Conservation (phyloP, 2,797 vertebrate genomes). For the Gallinago solitaria region DNA sequence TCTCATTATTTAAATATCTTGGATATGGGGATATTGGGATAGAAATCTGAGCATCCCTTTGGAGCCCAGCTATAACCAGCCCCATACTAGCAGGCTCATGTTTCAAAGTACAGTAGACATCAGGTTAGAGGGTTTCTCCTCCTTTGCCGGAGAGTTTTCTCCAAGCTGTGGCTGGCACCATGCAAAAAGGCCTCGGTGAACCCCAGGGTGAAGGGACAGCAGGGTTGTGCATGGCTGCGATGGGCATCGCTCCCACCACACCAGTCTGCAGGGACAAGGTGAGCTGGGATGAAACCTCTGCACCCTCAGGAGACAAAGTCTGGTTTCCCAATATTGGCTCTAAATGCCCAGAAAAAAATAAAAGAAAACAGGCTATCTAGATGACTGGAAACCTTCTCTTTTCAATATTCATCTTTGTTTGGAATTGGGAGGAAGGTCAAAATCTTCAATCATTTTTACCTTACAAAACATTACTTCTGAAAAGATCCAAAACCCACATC, state of each 20-base stretch:
- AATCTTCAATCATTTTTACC: background rate
- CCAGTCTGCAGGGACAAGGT: background rate
- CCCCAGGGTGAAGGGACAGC: background rate
- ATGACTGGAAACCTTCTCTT: background rate
- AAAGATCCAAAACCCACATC: background rate
- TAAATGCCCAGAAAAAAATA: background rate
- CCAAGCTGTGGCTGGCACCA: background rate
- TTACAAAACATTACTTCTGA: background rate
- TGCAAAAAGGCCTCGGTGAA: background rate
- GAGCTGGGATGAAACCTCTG: background rate
- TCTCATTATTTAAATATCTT: too few species aligned
- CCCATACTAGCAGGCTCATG: background rate
- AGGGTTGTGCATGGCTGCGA: background rate
- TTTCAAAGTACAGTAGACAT: slow-evolving; percentile 2
- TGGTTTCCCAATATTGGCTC: background rate
- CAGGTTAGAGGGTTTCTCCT: background rate
- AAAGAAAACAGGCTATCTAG: background rate
- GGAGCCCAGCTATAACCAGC: background rate
- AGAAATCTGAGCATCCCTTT: background rate
- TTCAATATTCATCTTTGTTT: background rate
- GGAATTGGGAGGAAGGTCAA: background rate
- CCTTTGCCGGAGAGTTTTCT: background rate
- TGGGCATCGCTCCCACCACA: background rate
- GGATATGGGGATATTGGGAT: background rate
- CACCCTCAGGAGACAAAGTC: background rate